Conservation (phyloP, 1,140 invertebrate genomes). For the Pogonomyrmex barbatus region DNA sequence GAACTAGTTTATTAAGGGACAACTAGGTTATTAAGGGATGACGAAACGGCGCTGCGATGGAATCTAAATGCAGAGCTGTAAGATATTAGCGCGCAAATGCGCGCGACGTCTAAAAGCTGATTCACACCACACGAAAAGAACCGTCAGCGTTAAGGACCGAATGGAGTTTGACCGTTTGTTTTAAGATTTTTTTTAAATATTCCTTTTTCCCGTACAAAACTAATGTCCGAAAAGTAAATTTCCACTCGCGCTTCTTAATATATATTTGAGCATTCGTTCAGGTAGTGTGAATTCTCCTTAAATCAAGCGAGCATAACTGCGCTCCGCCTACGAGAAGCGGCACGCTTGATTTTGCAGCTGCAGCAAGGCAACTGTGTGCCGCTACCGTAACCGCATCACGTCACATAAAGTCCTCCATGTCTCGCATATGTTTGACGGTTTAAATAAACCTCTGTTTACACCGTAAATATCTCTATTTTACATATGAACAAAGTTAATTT, state of each 20-base stretch:
- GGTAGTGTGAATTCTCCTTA: background rate
- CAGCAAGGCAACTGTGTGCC: background rate
- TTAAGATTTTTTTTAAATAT: background rate
- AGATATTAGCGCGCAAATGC: background rate
- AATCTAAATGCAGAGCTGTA: background rate
- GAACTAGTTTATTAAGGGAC: constrained; percentile 3
- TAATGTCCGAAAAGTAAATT: background rate
- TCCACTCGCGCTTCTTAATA: background rate
- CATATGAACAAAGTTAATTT: background rate
- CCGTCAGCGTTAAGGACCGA: too few species aligned
- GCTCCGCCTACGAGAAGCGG: constrained; percentile 36
- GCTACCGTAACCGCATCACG: constrained; percentile 49
- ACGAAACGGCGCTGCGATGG: background rate
- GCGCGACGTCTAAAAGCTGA: background rate
- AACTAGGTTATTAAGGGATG: background rate
- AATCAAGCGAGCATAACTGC: constrained; percentile 58
- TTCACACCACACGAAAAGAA: background rate
- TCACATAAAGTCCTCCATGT: constrained; percentile 21
- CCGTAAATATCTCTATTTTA: constrained; percentile 31
- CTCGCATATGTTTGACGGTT: constrained; percentile 22
- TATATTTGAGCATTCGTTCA: background rate
- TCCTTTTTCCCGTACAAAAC: background rate
- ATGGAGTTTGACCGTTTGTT: too few species aligned
- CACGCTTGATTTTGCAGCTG: constrained; percentile 65
- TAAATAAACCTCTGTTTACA: constrained; percentile 21